phyloP scores from a whole-genome alignment of 2,888 invertebrate genomes.

The Diaprepes abbreviatus region DNA sequence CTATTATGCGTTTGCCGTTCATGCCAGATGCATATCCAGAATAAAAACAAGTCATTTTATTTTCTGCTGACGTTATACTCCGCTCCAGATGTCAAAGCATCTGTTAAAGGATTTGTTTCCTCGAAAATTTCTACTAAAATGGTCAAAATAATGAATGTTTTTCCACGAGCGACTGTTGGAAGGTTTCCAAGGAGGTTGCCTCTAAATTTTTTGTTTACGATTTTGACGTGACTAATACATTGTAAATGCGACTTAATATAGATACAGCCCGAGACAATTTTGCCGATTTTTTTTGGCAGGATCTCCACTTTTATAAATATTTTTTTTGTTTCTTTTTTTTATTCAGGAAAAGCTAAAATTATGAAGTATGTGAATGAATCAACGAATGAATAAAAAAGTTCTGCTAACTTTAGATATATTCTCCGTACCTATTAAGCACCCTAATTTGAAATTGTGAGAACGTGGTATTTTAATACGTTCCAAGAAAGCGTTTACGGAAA shows the following conservation, averaged over 20 bases:
- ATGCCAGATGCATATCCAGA: too few species aligned
- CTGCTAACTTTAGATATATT: neutral
- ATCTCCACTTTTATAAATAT: slow-evolving; percentile 21
- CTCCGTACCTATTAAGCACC: neutral
- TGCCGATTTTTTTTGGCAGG: slow-evolving; percentile 34
- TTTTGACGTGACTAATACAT: slow-evolving; percentile 35
- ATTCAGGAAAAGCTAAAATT: slow-evolving; percentile 21
- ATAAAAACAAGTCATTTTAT: too few species aligned
- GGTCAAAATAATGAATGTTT: slow-evolving; percentile 21
- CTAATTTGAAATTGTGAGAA: neutral
- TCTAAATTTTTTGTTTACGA: slow-evolving; percentile 40
- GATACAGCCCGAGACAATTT: slow-evolving; percentile 38
- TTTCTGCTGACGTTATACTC: neutral
- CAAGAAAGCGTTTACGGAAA: neutral
- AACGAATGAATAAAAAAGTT: neutral
- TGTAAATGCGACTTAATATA: slow-evolving; percentile 44
- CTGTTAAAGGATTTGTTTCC: neutral
- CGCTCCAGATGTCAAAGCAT: neutral
- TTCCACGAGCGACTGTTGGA: slow-evolving; percentile 23
- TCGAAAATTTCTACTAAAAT: slow-evolving; percentile 2
- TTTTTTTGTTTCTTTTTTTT: slow-evolving; percentile 11
- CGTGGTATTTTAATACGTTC: neutral
- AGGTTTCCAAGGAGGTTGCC: slow-evolving; percentile 38
- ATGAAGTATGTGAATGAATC: neutral
- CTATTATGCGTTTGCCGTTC: too few species aligned